Evolutionary conservation across 2,113 vertebrate species (phyloP).

Genomic region (Alosa alosa): DNA sequence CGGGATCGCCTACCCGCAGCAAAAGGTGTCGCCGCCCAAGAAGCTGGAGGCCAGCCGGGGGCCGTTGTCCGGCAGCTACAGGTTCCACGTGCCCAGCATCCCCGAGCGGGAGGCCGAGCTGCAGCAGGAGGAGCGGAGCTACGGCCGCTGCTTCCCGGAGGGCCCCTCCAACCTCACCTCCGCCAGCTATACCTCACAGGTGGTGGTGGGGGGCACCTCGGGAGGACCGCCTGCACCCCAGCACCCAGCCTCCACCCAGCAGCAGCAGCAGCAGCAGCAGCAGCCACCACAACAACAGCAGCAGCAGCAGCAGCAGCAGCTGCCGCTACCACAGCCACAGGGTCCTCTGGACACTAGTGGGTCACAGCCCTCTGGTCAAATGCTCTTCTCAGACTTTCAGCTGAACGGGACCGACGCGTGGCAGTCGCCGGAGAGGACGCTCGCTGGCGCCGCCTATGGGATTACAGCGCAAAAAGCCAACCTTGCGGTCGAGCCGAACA

Average conservation of each 20-base stretch:
- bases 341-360: conserved; percentile 65
- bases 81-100: conserved; percentile 78
- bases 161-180: conserved; percentile 75
- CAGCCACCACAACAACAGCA: not conserved
- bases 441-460: conserved; percentile 80
- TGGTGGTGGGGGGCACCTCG: conserved; percentile 63
- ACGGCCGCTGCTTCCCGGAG: conserved; percentile 80
- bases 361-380: conserved; percentile 69
- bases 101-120: conserved; percentile 76
- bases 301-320: conserved; percentile 43
- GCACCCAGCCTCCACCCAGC: conserved; percentile 64
- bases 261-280: conserved; percentile 31
- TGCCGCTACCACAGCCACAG: conserved; percentile 55
- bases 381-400: conserved; percentile 80
- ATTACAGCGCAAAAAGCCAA: conserved; percentile 73
- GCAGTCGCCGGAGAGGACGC: conserved; percentile 81
- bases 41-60: conserved; percentile 70
- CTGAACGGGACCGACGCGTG: conserved; percentile 73
- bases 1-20: conserved; percentile 83
- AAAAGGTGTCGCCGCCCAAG: conserved; percentile 80
- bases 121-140: conserved; percentile 77
- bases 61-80: conserved; percentile 72
- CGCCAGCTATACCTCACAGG: conserved; percentile 86
- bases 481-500: conserved; percentile 74
- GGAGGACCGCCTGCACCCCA: conserved; percentile 63